Conservation (phyloP, 2,888 invertebrate genomes). For the Lamellibrachia columna region DNA sequence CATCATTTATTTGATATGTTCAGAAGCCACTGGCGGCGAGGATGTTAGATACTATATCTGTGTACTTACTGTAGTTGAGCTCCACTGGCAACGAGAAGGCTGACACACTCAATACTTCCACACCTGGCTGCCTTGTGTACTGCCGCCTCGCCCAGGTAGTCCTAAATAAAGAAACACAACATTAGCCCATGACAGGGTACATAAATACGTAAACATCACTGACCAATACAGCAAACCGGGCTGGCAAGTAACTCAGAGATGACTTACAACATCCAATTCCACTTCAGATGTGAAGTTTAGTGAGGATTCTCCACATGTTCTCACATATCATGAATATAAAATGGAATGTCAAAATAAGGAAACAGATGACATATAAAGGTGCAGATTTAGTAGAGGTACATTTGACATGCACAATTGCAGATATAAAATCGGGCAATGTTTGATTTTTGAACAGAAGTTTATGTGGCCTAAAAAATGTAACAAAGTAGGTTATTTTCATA, state of each 20-base stretch:
- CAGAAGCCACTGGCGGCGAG: no score
- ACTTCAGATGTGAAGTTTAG: background rate
- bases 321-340: no score
- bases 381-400: background rate
- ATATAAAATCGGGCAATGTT: no score
- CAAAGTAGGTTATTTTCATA: no score
- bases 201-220: background rate
- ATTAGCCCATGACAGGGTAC: background rate
- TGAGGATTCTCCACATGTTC: background rate
- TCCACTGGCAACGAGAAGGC: constrained; percentile 56
- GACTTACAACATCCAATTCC: no score
- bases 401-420: background rate
- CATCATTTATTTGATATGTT: background rate
- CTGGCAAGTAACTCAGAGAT: background rate
- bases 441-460: no score
- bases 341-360: no score
- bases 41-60: no score
- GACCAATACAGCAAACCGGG: background rate
- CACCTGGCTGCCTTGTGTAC: constrained; percentile 61
- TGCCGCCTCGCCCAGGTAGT: constrained; percentile 62
- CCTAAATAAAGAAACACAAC: constrained; percentile 46
- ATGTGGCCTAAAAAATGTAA: no score
- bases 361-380: no score
- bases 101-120: constrained; percentile 62
- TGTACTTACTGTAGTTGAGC: constrained; percentile 54